These are phyloP conservation scores for Endotricha flammealis DNA, from an alignment of 2,888 invertebrate genomes.

Conservation along the genomic window DNA sequence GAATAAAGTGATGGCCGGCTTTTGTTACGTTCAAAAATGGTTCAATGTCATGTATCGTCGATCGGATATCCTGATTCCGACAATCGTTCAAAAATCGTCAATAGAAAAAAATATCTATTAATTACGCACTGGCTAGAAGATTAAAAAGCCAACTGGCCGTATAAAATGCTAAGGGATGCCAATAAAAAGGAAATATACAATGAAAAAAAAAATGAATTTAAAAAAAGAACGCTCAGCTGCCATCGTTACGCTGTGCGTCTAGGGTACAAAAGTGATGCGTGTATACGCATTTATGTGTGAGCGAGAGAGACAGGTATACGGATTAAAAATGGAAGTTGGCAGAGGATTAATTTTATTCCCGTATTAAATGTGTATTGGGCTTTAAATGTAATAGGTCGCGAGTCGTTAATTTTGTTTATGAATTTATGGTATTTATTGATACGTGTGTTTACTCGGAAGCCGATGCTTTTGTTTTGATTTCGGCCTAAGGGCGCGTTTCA, in stretches of 20 bases:
- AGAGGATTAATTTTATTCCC: slow-evolving; percentile 65
- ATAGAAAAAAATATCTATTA: slow-evolving; percentile 42
- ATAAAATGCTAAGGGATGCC: slow-evolving; percentile 61
- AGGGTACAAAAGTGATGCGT: slow-evolving; percentile 40
- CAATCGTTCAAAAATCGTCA: slow-evolving; percentile 15
- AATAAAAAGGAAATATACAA: slow-evolving; percentile 57
- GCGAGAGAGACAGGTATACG: slow-evolving; percentile 43
- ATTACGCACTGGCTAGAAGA: slow-evolving; percentile 46
- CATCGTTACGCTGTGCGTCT: slow-evolving; percentile 55
- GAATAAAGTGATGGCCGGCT: no score
- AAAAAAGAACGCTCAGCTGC: slow-evolving; percentile 71
- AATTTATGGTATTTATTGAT: slow-evolving; percentile 37
- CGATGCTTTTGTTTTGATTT: slow-evolving; percentile 2
- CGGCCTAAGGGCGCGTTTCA: no score
- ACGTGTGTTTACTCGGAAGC: slow-evolving; percentile 9
- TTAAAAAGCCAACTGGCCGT: slow-evolving; percentile 67
- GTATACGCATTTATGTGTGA: slow-evolving; percentile 19
- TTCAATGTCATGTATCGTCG: no score
- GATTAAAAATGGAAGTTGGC: slow-evolving; percentile 56
- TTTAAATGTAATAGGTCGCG: slow-evolving; percentile 53
- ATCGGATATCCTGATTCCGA: slow-evolving; percentile 22
- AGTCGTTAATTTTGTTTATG: slow-evolving; percentile 54
- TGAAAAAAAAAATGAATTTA: slow-evolving; percentile 44
- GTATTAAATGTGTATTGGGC: slow-evolving; percentile 56
- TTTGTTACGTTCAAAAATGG: slow-evolving; percentile 4